Base-by-base conservation (phyloP, 2,113 vertebrate species). In the Sclerurus mexicanus region DNA sequence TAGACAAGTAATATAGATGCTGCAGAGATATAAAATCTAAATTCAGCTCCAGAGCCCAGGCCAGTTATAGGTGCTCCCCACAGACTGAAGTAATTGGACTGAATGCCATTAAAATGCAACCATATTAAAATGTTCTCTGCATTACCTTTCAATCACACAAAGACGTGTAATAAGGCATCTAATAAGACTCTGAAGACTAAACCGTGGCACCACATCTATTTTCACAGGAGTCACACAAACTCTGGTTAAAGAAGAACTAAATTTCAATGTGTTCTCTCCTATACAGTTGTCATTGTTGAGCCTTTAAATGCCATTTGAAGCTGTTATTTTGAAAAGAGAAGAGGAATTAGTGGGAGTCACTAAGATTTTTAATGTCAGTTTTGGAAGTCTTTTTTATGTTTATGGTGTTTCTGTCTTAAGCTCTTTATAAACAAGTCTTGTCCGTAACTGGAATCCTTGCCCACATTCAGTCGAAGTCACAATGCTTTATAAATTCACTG, bases 1-100 rank as follows among this genome's bases (percentile, higher is more conserved):
- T 95, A 93, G 93, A 95, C 95, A 72, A 84, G 72, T 71, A 89
- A 87, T 89, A 81, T 28, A 95, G 91, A 95, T 93, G 86, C 15
- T 71, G 52, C 46, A 92, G 46, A 94, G 85, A 96, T 89, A 94
- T 22, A n/a, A 19, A 66, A 28, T 88, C 23, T 55, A 88, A 86
- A 89, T 85, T 87, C 47, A 87, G 19, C 73, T 92, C 30, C 80
- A 87, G 47, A 94, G 69, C 44, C 68, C 37, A 64, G 77, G 56
- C 20, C 6, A 0, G 31, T 89, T 75, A 52, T 59, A 94, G 69
- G 37, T 94, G 17, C 5, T 96, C 94, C 84, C 91, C 14, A 78
- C 9, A 68, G 91, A 89, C 76, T 71, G 55, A 88, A 77, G 39
- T 74, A 86, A 76, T 79, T 90, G 58, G 15, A 62, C 46, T 40